These are phyloP conservation scores for Seira ritae DNA, from an alignment of 2,888 invertebrate genomes.

Conservation along the genomic window DNA sequence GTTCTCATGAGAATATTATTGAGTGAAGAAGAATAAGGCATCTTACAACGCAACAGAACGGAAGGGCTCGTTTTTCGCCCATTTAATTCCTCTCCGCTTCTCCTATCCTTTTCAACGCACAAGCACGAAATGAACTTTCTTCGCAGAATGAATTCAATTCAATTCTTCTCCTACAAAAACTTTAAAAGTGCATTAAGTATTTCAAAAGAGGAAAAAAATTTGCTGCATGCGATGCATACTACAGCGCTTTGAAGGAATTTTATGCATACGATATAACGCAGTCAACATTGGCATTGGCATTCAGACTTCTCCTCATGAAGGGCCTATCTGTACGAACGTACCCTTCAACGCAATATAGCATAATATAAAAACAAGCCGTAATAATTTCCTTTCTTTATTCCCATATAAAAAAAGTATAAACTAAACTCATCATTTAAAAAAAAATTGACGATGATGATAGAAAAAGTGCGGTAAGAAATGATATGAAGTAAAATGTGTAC, in stretches of 20 bases:
- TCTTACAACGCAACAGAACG: not conserved
- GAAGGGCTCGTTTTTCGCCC: conserved; percentile 2
- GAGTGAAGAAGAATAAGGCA: not conserved
- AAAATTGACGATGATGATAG: not conserved
- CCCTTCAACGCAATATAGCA: not conserved
- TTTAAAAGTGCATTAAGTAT: not conserved
- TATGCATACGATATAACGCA: not conserved
- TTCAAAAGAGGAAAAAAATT: not conserved
- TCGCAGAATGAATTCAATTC: not conserved
- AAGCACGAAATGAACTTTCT: conserved; percentile 1
- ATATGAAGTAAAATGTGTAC: too few species aligned
- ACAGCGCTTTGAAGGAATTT: not conserved
- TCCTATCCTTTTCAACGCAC: not conserved
- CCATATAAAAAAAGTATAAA: too few species aligned
- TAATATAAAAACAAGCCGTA: conserved; percentile 4
- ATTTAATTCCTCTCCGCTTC: not conserved
- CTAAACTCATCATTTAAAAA: too few species aligned
- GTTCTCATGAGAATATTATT: too few species aligned
- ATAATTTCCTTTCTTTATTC: not conserved
- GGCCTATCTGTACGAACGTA: not conserved
- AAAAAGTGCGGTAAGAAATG: conserved; percentile 28
- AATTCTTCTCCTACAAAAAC: not conserved
- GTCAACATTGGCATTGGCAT: conserved; percentile 23
- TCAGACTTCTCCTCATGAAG: conserved; percentile 5
- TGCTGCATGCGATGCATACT: not conserved